Base-by-base conservation (phyloP, 2,797 vertebrate species). In the Sebastes minor region DNA sequence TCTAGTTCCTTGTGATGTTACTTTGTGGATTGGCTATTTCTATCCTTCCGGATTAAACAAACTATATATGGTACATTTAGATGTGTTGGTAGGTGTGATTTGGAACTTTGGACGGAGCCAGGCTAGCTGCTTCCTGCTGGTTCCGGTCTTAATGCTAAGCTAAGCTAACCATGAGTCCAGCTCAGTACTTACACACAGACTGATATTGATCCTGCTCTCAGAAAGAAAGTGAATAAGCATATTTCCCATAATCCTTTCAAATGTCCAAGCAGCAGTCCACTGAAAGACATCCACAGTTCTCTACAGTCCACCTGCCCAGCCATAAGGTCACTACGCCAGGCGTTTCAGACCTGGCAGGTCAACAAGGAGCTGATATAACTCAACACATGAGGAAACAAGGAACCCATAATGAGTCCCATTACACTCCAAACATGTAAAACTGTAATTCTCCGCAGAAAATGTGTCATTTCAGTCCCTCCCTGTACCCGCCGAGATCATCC, bases 401-500 rank as follows among this genome's bases (percentile, higher is more conserved):
- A 46, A 14, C 20, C 16, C 38, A 49, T 18, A 20, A 30, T 28
- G 33, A 66, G 69, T 66, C 76, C 25, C 20, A 10, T 13, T 23
- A 25, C 27, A 46, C 52, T 32, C 4, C 30, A 18, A 30, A 32
- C 76, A 42, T 56, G 46, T 52, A n/a, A 69, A 33, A 25, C 49
- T 63, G 13, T 14, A 81, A 80, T 60, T 82, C 79, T 84, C 71
- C 82, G 75, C 18, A 84, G 72, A 81, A 78, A 86, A 93, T 75
- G 74, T 85, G 81, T 89, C 63, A 88, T 92, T 92, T 89, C 23
- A 68, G 38, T 55, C 35, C 57, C 30, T 52, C 12, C 52, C 53
- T 59, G 18, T 69, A 60, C 75, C 88, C 30, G 33, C 69, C 18
- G 25, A 79, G 71, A 80, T 76, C 83, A 82, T 84, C 88, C 69